Evolutionary conservation across 2,113 vertebrate species (phyloP).

Genomic region (Tupaia tana): DNA sequence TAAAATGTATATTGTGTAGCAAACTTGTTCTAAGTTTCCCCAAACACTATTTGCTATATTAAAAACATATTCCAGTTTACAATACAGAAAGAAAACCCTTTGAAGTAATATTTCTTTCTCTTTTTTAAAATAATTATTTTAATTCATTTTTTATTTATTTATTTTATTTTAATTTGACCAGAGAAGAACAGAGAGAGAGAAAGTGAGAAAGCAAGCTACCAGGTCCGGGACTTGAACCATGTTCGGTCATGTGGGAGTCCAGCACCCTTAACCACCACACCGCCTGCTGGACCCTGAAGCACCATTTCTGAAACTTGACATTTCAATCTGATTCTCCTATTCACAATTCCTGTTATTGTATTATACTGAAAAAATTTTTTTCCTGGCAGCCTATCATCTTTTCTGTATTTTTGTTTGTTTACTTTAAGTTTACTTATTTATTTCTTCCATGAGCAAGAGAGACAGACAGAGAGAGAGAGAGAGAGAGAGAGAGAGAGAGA

Average conservation of each 20-base stretch:
- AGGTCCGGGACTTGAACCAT: too few relatives aligned
- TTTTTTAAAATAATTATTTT: too few relatives aligned
- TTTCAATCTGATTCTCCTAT: not conserved
- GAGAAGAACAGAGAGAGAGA: too few relatives aligned
- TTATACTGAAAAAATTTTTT: not conserved
- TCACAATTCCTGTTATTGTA: slow-evolving; percentile 10
- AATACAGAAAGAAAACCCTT: not conserved
- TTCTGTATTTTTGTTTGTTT: not conserved
- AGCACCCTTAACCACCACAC: too few relatives aligned
- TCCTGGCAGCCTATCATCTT: not conserved
- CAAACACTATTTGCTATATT: slow-evolving; percentile 24
- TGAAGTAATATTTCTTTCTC: slow-evolving; percentile 22
- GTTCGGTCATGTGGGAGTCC: too few relatives aligned
- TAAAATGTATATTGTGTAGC: slow-evolving; percentile 51
- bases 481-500: too few relatives aligned
- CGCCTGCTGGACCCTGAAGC: not conserved
- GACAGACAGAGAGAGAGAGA: too few relatives aligned
- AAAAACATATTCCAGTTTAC: slow-evolving; percentile 38
- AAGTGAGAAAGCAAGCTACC: too few relatives aligned
- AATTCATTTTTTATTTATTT: too few relatives aligned
- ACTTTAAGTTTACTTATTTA: too few relatives aligned
- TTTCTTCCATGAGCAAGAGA: too few relatives aligned
- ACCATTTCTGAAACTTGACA: slow-evolving; percentile 42
- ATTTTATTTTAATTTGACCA: too few relatives aligned
- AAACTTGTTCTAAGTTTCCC: slow-evolving; percentile 37